Evolutionary conservation across 2,113 vertebrate species (phyloP).

Genomic region (Sterrhoptilus dennistouni): DNA sequence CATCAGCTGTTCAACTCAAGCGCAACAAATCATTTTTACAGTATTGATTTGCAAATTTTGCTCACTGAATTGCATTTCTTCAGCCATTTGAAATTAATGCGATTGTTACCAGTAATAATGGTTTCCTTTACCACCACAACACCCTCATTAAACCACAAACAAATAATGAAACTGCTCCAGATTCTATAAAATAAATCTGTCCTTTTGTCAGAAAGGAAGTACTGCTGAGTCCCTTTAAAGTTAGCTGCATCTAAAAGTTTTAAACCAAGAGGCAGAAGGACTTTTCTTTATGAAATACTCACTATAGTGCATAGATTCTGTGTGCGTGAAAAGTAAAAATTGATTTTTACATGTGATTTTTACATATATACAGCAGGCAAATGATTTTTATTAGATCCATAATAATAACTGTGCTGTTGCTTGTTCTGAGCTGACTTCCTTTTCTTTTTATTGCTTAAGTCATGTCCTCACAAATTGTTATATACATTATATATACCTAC

Average conservation of each 20-base stretch:
- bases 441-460: conserved; percentile 17
- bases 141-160: background rate
- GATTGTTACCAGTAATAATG: background rate
- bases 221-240: background rate
- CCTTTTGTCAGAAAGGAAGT: background rate
- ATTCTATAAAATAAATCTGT: background rate
- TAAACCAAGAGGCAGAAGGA: background rate
- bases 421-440: background rate
- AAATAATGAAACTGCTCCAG: background rate
- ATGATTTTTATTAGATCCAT: conserved; percentile 14
- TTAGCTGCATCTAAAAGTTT: background rate
- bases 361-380: background rate
- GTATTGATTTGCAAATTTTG: conserved; percentile 8
- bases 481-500: background rate
- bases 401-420: background rate
- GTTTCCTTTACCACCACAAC: background rate
- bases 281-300: background rate
- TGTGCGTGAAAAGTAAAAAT: background rate
- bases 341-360: background rate
- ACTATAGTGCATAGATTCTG: background rate
- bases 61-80: background rate
- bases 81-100: background rate
- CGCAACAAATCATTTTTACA: background rate
- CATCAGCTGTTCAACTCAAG: background rate
- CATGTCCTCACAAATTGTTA: background rate